phyloP scores from a whole-genome alignment of 2,888 invertebrate genomes.

The Scaptomyza cyrtandrae region DNA sequence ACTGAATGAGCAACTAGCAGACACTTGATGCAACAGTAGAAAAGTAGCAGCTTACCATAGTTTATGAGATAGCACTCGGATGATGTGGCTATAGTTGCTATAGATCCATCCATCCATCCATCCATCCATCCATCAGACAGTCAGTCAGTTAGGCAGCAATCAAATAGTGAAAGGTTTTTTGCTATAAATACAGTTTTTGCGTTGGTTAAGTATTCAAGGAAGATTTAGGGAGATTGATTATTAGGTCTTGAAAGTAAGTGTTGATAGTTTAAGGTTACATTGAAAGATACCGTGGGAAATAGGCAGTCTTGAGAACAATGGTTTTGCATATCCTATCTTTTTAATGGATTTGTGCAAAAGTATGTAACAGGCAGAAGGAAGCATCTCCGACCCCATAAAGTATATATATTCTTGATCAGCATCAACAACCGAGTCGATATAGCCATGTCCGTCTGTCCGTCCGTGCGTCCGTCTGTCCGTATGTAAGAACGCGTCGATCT shows the following conservation, averaged over 20 bases:
- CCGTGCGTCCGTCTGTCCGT: no score
- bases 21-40: background rate
- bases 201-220: background rate
- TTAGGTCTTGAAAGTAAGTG: background rate
- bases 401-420: no score
- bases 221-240: background rate
- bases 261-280: no score
- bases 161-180: background rate
- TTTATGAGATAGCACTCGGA: slow-evolving; percentile 15
- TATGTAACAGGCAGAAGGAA: no score
- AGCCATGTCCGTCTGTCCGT: no score
- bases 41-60: slow-evolving; percentile 9
- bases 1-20: slow-evolving; percentile 6
- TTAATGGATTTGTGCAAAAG: no score
- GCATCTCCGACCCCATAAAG: no score
- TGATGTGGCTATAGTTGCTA: slow-evolving; percentile 3
- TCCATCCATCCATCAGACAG: background rate
- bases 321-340: no score
- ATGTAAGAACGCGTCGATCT: no score
- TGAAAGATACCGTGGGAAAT: no score
- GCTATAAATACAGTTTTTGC: background rate
- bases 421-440: no score
- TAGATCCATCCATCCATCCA: background rate
- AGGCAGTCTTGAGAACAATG: no score
- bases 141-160: background rate